Conservation (phyloP, 2,113 vertebrate species). For the Helogale parvula region DNA sequence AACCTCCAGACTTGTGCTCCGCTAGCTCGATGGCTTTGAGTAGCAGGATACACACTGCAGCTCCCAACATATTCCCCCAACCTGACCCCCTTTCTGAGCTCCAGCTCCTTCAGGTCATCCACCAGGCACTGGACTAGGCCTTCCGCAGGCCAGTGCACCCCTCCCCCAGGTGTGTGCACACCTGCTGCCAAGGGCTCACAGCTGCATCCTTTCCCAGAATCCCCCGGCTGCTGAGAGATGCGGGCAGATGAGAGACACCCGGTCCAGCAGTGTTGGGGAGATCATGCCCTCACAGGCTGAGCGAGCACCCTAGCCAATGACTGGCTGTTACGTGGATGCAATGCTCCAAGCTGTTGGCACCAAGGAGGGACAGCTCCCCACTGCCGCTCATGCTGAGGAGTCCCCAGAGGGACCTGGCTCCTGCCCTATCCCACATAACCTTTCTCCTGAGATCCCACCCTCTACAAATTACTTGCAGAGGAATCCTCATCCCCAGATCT, state of each 20-base stretch:
- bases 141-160: background rate
- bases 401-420: background rate
- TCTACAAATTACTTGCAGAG: background rate
- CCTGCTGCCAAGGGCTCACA: background rate
- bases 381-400: background rate
- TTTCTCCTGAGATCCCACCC: background rate
- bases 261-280: no score
- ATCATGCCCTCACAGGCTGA: background rate
- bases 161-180: no score
- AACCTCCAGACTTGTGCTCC: background rate
- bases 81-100: no score
- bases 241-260: background rate
- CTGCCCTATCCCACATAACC: background rate
- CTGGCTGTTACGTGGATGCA: background rate
- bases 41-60: accelerated
- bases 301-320: background rate
- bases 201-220: background rate
- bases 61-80: background rate
- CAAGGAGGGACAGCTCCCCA: no score
- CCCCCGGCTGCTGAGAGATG: background rate
- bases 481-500: background rate
- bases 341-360: background rate
- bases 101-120: accelerated
- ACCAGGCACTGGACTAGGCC: no score
- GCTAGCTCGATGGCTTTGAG: background rate